Conservation (phyloP, 1,140 invertebrate genomes). For the Neodiprion lecontei region DNA sequence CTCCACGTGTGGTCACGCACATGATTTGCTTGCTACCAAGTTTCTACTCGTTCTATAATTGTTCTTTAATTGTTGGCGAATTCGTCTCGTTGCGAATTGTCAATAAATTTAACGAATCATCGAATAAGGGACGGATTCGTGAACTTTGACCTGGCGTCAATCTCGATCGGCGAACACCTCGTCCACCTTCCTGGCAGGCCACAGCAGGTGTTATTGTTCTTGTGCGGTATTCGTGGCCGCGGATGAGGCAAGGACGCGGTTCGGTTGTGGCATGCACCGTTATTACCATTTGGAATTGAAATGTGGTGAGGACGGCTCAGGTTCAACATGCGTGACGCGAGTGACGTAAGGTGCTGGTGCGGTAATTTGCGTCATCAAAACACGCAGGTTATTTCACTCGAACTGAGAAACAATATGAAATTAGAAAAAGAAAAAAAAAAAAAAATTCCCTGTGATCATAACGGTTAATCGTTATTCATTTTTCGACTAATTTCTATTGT, state of each 20-base stretch:
- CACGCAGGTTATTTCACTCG: neutral
- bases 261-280: neutral
- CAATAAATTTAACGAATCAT: no score
- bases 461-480: no score
- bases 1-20: no score
- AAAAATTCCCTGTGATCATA: no score
- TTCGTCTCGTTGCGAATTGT: no score
- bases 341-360: neutral
- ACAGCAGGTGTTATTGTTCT: neutral
- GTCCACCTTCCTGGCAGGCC: neutral
- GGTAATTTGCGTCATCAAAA: neutral
- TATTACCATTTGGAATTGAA: constrained; percentile 1
- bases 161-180: constrained; percentile 37
- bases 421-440: no score
- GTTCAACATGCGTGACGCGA: constrained; percentile 1
- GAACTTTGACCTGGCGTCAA: no score
- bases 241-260: constrained; percentile 6
- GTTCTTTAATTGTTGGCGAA: no score
- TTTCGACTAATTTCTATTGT: no score
- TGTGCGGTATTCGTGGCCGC: neutral
- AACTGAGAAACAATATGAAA: neutral
- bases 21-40: no score
- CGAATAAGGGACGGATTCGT: no score
- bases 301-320: neutral
- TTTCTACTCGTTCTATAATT: no score